These are phyloP conservation scores for Montifringilla adamsi DNA, from an alignment of 2,113 vertebrate genomes.

Conservation along the genomic window DNA sequence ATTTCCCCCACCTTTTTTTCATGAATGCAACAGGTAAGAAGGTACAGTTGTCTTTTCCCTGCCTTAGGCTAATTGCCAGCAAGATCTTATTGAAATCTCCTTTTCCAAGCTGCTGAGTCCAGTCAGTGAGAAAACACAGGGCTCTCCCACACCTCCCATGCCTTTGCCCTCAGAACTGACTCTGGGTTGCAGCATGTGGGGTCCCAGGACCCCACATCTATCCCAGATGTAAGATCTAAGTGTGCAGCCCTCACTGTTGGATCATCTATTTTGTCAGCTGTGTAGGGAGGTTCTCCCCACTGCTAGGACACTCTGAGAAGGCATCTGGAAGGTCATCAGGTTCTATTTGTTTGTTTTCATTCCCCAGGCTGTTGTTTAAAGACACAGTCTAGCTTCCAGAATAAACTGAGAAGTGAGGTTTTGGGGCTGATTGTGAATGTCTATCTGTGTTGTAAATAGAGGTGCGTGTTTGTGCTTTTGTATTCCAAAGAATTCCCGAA, in stretches of 20 bases:
- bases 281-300: background rate
- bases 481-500: background rate
- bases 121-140: background rate
- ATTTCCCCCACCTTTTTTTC: rapidly evolving
- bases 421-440: background rate
- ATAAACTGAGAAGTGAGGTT: background rate
- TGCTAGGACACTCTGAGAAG: background rate
- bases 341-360: background rate
- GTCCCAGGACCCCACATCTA: background rate
- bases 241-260: background rate
- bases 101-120: background rate
- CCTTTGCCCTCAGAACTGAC: background rate
- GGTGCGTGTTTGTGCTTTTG: background rate
- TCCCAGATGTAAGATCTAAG: background rate
- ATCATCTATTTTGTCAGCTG: constrained; percentile 38
- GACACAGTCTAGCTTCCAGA: background rate
- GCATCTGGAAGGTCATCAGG: background rate
- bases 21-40: background rate
- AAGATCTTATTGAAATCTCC: background rate
- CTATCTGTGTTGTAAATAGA: background rate
- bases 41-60: background rate
- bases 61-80: background rate
- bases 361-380: background rate
- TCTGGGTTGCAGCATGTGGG: background rate
- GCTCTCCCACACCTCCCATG: background rate